Percentiles rank a stretch among this genome's conserved stretches.
Evolutionary conservation across 2,797 vertebrate species (phyloP).

Genomic region (Macropodus opercularis): DNA sequence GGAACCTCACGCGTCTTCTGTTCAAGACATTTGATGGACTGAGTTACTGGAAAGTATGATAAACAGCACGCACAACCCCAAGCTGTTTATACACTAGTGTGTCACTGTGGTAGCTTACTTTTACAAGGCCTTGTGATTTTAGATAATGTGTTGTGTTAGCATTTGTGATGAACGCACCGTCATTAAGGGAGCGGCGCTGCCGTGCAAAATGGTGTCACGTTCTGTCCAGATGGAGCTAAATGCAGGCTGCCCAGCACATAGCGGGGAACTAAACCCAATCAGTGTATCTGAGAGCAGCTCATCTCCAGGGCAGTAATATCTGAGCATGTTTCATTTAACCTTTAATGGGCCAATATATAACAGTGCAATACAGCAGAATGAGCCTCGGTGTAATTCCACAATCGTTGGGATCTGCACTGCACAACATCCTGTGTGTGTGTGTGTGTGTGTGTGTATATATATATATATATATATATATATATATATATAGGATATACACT

Average conservation of each 20-base stretch:
- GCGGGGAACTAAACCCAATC: slow-evolving; percentile 70
- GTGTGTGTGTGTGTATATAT: too few relatives aligned
- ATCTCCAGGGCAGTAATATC: slow-evolving; percentile 72
- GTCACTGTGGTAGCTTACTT: slow-evolving; percentile 45
- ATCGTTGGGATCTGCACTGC: slow-evolving; percentile 49
- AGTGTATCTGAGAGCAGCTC: slow-evolving; percentile 74
- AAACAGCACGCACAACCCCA: slow-evolving; percentile 61
- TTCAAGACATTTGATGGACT: slow-evolving; percentile 69
- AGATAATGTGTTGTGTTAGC: slow-evolving; percentile 45
- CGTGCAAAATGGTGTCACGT: slow-evolving; percentile 45
- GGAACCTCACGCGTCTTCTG: slow-evolving; percentile 64
- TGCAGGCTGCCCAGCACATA: slow-evolving; percentile 47
- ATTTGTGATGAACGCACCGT: slow-evolving; percentile 43
- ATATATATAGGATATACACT: too few relatives aligned
- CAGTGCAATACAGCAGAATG: slow-evolving; percentile 32
- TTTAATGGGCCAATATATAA: slow-evolving; percentile 68
- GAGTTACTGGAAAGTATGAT: slow-evolving; percentile 73
- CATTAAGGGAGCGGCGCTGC: too few relatives aligned
- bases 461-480: too few relatives aligned
- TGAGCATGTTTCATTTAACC: slow-evolving; percentile 76
- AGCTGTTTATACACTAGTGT: slow-evolving; percentile 68
- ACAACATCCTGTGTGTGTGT: too few relatives aligned
- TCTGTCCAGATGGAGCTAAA: slow-evolving; percentile 51
- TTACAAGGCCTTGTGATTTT: slow-evolving; percentile 26
- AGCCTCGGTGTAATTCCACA: slow-evolving; percentile 47